Evolutionary conservation across 2,113 vertebrate species (phyloP).

Genomic region (Nothobranchius kuhntae): DNA sequence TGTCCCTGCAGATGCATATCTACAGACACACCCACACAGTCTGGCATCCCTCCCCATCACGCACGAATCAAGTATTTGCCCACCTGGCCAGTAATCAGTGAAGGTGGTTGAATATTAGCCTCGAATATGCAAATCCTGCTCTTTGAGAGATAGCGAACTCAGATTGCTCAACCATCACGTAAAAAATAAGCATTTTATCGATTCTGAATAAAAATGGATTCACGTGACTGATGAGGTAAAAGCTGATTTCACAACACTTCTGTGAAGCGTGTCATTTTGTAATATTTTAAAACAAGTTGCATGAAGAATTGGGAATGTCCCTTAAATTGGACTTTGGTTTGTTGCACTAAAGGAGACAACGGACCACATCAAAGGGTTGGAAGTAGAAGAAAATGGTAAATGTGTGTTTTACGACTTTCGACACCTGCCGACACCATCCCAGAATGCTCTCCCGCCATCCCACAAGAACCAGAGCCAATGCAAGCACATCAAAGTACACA

Average conservation of each 20-base stretch:
- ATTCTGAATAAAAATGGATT: constrained; percentile 4
- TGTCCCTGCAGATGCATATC: background rate
- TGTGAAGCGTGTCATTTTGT: background rate
- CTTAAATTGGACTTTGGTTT: constrained; percentile 74
- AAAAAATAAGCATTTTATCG: background rate
- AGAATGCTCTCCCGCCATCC: background rate
- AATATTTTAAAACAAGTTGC: background rate
- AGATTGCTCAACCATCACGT: background rate
- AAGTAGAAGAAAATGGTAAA: background rate
- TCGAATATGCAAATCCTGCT: constrained; percentile 76
- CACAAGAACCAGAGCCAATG: background rate
- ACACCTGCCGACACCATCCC: constrained; percentile 63
- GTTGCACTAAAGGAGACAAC: constrained; percentile 40
- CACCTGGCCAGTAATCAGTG: constrained; percentile 66
- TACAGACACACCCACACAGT: constrained; percentile 11
- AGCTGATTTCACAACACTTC: background rate
- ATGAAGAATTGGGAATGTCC: constrained; percentile 56
- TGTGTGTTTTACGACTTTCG: constrained; percentile 54
- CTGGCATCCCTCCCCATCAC: background rate
- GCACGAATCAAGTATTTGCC: constrained; percentile 49
- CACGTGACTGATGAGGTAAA: background rate
- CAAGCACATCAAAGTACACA: constrained; percentile 89
- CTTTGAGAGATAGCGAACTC: constrained; percentile 18
- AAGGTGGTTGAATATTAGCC: constrained; percentile 75
- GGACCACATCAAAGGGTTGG: constrained; percentile 51